Percentiles rank a stretch among this genome's conserved stretches.
These are phyloP conservation scores for Phymatocera aterrima DNA, from an alignment of 2,888 invertebrate species.

Conservation along the genomic window DNA sequence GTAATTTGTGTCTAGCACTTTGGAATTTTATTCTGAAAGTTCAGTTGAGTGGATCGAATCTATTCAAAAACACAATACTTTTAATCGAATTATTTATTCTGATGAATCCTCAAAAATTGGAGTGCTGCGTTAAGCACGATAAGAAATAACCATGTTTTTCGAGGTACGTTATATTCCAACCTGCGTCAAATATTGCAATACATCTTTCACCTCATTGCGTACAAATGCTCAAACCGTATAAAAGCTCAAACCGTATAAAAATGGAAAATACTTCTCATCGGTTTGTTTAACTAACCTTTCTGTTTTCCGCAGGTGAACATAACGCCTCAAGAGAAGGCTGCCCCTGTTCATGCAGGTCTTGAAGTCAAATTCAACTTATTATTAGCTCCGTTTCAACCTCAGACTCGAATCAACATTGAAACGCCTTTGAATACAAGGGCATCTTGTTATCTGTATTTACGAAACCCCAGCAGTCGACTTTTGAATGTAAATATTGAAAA, in stretches of 20 bases:
- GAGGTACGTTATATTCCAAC: background rate
- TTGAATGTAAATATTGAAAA: constrained; percentile 55
- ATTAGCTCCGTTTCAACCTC: constrained; percentile 68
- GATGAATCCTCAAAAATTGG: background rate
- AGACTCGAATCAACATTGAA: constrained; percentile 61
- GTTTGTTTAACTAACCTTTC: background rate
- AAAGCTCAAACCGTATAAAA: too few species aligned
- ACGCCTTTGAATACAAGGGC: constrained; percentile 56
- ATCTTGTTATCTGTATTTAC: constrained; percentile 58
- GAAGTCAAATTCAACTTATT: constrained; percentile 54
- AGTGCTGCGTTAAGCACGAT: background rate
- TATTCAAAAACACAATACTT: background rate
- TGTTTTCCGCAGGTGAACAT: constrained; percentile 52
- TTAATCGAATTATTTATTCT: background rate
- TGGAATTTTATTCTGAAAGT: background rate
- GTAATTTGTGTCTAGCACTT: too few species aligned
- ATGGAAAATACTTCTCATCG: too few species aligned
- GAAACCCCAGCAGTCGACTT: constrained; percentile 57
- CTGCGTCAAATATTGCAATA: background rate
- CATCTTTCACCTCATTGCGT: too few species aligned
- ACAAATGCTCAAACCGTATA: too few species aligned
- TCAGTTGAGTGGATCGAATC: background rate
- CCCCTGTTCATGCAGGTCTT: constrained; percentile 11
- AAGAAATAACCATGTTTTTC: constrained; percentile 21
- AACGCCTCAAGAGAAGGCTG: constrained; percentile 55